Evolutionary conservation across 53 echinoderm and acorn worm genomes (phyloP), one percentile per base, ranked within the genome.

Genomic region (Antedon mediterranea): DNA sequence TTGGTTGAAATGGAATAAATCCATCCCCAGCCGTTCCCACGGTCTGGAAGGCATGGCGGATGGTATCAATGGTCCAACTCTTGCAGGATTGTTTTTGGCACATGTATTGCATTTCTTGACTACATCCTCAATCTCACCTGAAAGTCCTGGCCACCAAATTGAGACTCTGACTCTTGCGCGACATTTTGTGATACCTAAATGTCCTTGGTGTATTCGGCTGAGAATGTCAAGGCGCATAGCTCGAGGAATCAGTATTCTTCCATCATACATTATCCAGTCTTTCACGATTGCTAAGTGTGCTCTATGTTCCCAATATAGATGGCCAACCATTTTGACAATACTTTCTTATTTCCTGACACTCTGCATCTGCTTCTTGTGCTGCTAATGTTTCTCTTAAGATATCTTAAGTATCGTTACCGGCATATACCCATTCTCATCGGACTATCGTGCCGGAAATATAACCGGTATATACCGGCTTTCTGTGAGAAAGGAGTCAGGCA

Each of bases 81-180:
- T 79, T 70, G 20, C 71, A 0, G 31, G 30, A 31, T 30, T 2
- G 71, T 79, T 13, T 57, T 15, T 26, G 3, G 57, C 57, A 26
- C 57, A 57, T 18, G 57, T 57, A 13, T 4, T 37, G 37, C 37
- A 37, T 8, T 57, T 57, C 57, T 57, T 57, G 7, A 57, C 23
- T 26, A 57, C 57, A 2, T 57, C 26, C 20, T 57, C 57, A 11
- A 57, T 57, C 2, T 75, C 34, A 31, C 73, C 82, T 28, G 81
- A 74, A 29, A 85, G 30, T 27, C 83, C 90, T 28, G 90, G 91
- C 91, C 85, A 91, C 88, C 85, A 88, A 11, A 85, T 83, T 1
- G 90, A 87, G 4, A 29, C 32, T 29, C 75, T 77, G 32, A 82
- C 82, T 13, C 87, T 33, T 57, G 84, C 85, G 13, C 87, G 73